A percentile compares a stretch with the other conserved stretches of the same genome.
phyloP scores from a whole-genome alignment of 2,888 invertebrate species.

The Bhutanitis thaidina region DNA sequence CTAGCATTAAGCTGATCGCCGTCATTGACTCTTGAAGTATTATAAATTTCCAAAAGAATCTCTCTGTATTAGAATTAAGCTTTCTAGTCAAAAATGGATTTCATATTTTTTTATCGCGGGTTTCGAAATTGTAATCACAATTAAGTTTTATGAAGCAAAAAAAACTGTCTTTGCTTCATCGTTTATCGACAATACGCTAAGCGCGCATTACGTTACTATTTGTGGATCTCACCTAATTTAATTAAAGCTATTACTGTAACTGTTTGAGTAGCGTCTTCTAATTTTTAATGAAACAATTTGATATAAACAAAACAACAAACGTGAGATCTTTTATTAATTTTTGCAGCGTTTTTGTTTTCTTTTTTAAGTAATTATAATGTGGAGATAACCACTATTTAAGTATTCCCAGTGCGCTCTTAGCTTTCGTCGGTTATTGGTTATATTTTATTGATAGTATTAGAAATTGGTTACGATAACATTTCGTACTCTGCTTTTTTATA shows the following conservation, averaged over 20 bases:
- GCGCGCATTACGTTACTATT: not conserved
- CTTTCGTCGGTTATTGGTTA: not conserved
- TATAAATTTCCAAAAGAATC: conserved; percentile 70
- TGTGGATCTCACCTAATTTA: too few relatives aligned
- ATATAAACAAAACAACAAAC: too few relatives aligned
- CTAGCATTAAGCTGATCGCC: conserved; percentile 55
- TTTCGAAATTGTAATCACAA: conserved; percentile 22
- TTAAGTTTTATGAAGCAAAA: not conserved
- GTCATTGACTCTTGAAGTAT: conserved; percentile 60
- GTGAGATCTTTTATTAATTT: too few relatives aligned
- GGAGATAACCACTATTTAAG: too few relatives aligned
- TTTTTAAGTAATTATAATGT: too few relatives aligned
- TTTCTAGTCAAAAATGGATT: conserved; percentile 77
- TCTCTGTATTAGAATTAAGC: conserved; percentile 75
- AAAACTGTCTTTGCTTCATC: not conserved
- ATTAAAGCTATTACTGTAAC: too few relatives aligned
- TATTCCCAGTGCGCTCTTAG: not conserved
- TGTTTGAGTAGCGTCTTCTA: too few relatives aligned
- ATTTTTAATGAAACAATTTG: too few relatives aligned
- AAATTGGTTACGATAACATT: not conserved
- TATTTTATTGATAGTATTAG: not conserved
- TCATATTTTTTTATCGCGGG: conserved; percentile 37
- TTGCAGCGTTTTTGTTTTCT: too few relatives aligned
- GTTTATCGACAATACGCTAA: not conserved
- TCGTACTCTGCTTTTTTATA: not conserved